Evolutionary conservation across 2,113 vertebrate species (phyloP), one percentile per base, ranked within the genome.

Genomic region (Gnathonemus longibarbis): DNA sequence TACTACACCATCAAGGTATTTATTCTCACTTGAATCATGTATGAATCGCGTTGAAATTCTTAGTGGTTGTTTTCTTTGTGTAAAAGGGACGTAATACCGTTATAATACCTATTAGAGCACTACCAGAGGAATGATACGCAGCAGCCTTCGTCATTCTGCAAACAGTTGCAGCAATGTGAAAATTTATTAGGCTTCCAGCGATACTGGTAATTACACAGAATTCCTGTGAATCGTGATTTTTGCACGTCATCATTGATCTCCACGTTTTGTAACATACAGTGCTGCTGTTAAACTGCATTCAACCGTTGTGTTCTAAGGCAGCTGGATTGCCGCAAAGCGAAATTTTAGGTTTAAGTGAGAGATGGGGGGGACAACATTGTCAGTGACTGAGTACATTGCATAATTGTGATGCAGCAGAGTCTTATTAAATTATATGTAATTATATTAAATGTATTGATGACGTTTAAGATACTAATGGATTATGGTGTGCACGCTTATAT

Each of bases 1-100:
- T 84, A 70, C 58, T 62, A 84, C 91, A 91, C 52, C 74, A 87
- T 85, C 89, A 87, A 90, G 86, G 83, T 89, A 90, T 77, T 49
- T 56, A 77, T 7, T 62, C 42, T 49, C 56, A 9, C 91, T 74
- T 89, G 86, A 87, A 89, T 45, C 39, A 31, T 85, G 11, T 91
- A 74, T 90, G 86, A 85, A 85, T 45, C 39, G 31, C 58, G 15
- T 84, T 49, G 80, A 56, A 31, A 19, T 46, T 27, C 35, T 88
- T 74, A 15, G 62, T 88, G n/a, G 3, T 19, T n/a, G 17, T 48
- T 31, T 46, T 88, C 17, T 77, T 48, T 9, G 42, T 46, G 88
- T 27, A 10, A 74, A 77, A 13, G n/a, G 62, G 66, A 74, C 48
- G 62, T 35, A 42, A 80, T 80, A 39, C 13, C 11, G 74, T 42